Base-by-base conservation (phyloP, 2,888 invertebrate genomes). In the Bombylius discolor region DNA sequence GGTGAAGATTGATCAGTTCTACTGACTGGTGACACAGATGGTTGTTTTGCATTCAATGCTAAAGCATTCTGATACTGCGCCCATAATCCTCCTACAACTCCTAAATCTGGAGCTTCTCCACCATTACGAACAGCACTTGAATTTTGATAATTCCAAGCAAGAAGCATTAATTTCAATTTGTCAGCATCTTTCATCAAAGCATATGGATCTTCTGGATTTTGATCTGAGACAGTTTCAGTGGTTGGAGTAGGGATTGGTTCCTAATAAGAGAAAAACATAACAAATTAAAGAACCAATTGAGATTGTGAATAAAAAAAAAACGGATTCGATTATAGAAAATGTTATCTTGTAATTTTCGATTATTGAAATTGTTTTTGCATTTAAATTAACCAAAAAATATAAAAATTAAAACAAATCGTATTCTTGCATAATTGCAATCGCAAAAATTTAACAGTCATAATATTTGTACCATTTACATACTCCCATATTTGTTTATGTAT, bases 71-170 rank as follows among this genome's bases (percentile, higher is more conserved):
- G 86, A 72, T 89, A 89, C 58, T 88, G 87, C 6, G 89, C 87
- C 89, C 89, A 90, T n/a, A 89, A 77, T 44, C 87, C 87, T 4
- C 88, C 87, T 79, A 89, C 76, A 33, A 74, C 71, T 31, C 73
- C 69, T 49, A 73, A 65, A 62, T 72, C 74, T 5, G 73, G 73
- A 32, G 61, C 62, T 56, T 73, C 72, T 23, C 73, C 70, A 5
- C 81, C 81, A 65, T 81, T 82, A 60, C 82, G 80, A 63, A 80
- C 81, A 72, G 77, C 83, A 68, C 79, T 76, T 72, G 87, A 87
- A 78, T 84, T 84, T 78, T 87, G 86, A 79, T 87, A 87, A 81
- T 88, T 88, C 88, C 88, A 89, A 71, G 88, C 88, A 72, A 88
- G 81, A 76, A 89, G 81, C 87, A 89, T 88, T 78, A 87, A 80